A percentile compares a stretch with the other conserved stretches of the same genome.
Conservation (phyloP, 2,797 vertebrate species). For the Anableps anableps region DNA sequence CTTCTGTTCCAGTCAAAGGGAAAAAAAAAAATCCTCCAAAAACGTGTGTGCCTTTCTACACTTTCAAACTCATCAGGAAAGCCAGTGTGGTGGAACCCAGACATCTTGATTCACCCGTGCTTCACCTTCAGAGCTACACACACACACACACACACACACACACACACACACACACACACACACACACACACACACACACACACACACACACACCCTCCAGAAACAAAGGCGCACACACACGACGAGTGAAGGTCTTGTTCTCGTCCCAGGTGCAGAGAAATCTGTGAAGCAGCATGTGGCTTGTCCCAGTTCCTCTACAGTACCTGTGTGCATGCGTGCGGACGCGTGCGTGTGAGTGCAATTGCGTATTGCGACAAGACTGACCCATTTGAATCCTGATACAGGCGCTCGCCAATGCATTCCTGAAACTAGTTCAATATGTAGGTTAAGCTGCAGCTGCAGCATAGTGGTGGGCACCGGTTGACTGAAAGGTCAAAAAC, state of each 20-base stretch:
- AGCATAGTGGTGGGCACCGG: neutral
- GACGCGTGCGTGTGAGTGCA: constrained; percentile 40
- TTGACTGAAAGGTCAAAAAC: constrained; percentile 33
- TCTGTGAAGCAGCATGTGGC: constrained; percentile 82
- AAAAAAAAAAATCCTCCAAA: neutral
- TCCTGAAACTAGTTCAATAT: constrained; percentile 67
- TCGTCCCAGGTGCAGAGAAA: constrained; percentile 81
- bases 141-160: constrained; percentile 2
- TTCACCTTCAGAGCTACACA: constrained; percentile 65
- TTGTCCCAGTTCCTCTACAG: constrained; percentile 83
- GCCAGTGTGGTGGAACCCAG: constrained; percentile 63
- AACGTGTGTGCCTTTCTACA: constrained; percentile 28
- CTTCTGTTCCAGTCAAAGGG: constrained; percentile 21
- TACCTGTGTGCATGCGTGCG: constrained; percentile 65
- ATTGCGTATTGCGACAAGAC: constrained; percentile 80
- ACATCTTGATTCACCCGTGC: neutral
- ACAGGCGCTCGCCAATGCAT: constrained; percentile 52
- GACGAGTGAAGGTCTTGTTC: constrained; percentile 65
- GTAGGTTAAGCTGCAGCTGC: constrained; percentile 41
- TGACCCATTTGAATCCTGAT: constrained; percentile 82
- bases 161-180: neutral
- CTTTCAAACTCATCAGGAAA: constrained; percentile 66
- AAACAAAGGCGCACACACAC: constrained; percentile 7
- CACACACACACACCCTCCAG: too few species aligned
- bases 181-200: neutral